phyloP scores from a whole-genome alignment of 2,113 vertebrate species.

The Pycnonotus jocosus region DNA sequence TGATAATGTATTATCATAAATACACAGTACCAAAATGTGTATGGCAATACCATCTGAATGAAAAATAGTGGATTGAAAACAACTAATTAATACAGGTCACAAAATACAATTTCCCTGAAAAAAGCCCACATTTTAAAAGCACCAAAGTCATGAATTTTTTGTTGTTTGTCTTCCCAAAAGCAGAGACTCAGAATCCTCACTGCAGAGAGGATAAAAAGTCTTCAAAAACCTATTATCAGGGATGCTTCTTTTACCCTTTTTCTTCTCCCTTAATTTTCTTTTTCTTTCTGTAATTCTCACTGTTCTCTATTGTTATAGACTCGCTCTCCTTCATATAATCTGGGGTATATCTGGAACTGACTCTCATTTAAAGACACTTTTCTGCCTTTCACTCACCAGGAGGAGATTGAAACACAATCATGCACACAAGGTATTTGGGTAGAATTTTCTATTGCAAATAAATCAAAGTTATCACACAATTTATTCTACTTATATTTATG shows the following conservation, averaged over 20 bases:
- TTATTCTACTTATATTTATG: not conserved
- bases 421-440: not conserved
- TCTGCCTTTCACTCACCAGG: not conserved
- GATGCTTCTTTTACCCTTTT: not conserved
- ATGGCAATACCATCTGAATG: not conserved
- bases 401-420: not conserved
- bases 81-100: not conserved
- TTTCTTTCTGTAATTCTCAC: not conserved
- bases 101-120: not conserved
- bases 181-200: not conserved
- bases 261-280: not conserved
- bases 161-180: not conserved
- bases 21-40: not conserved
- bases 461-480: not conserved
- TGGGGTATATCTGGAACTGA: not conserved
- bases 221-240: not conserved
- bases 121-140: not conserved
- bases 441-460: not conserved
- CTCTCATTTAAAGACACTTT: not conserved
- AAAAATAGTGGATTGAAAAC: not conserved
- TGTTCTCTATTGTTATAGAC: not conserved
- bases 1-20: not conserved
- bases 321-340: not conserved
- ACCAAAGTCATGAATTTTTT: not conserved
- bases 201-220: not conserved